phyloP scores from a whole-genome alignment of 2,888 invertebrate species.

The Congeria kusceri region DNA sequence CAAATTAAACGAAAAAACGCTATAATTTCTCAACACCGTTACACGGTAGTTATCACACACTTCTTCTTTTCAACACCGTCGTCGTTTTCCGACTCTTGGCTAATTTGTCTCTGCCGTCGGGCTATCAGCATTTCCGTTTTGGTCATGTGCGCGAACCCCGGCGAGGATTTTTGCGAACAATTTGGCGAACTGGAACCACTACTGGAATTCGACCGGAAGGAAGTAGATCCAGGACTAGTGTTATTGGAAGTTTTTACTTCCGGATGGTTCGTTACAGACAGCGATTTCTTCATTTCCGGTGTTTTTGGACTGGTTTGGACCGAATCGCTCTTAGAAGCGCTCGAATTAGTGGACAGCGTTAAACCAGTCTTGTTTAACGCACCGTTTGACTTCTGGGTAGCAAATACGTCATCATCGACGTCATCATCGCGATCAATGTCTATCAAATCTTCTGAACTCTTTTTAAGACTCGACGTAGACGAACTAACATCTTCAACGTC shows the following conservation, averaged over 20 bases:
- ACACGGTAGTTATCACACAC: conserved; percentile 33
- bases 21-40: background rate
- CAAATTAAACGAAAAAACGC: no score
- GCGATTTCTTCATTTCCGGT: conserved; percentile 2
- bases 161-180: conserved; percentile 34
- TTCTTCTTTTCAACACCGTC: conserved; percentile 21
- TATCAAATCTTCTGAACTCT: conserved; percentile 58
- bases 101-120: conserved; percentile 65
- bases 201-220: conserved; percentile 2
- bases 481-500: conserved; percentile 37
- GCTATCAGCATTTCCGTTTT: conserved; percentile 84
- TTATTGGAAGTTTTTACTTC: conserved; percentile 6
- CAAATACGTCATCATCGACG: conserved; percentile 37
- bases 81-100: conserved; percentile 1
- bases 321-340: background rate
- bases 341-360: conserved; percentile 12
- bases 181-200: conserved; percentile 16
- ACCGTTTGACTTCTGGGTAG: background rate
- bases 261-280: background rate
- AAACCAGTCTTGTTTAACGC: conserved; percentile 4
- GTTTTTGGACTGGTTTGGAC: background rate
- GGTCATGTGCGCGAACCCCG: conserved; percentile 68
- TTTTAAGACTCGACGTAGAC: conserved; percentile 58
- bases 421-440: conserved; percentile 62
- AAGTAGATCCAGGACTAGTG: background rate